Conservation (phyloP, 2,113 vertebrate species). For the Poecilia latipinna region DNA sequence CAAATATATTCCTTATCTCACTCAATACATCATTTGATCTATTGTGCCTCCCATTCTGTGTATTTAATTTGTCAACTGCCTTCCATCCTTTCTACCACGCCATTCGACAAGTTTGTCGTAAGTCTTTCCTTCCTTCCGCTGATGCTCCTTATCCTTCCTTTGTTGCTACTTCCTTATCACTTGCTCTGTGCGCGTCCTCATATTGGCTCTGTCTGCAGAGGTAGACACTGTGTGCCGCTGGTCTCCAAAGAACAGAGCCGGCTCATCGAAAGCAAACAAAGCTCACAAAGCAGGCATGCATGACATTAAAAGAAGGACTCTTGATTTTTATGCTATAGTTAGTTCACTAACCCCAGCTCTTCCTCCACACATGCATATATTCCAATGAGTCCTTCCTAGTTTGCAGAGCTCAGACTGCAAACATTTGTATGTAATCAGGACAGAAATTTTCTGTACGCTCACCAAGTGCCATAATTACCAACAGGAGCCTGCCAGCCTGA, state of each 20-base stretch:
- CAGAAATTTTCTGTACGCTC: constrained; percentile 64
- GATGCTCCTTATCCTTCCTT: constrained; percentile 26
- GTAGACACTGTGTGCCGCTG: constrained; percentile 65
- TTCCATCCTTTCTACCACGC: not conserved
- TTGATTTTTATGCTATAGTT: constrained; percentile 22
- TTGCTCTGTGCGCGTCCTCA: constrained; percentile 37
- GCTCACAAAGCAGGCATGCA: constrained; percentile 57
- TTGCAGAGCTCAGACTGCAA: constrained; percentile 64
- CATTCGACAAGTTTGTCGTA: constrained; percentile 4
- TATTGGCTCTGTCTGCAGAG: constrained; percentile 64
- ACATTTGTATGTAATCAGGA: constrained; percentile 61
- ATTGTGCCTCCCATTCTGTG: not conserved
- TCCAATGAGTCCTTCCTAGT: constrained; percentile 59
- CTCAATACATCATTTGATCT: constrained; percentile 30
- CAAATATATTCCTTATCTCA: constrained; percentile 29
- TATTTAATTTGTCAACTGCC: constrained; percentile 32
- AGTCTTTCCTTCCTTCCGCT: constrained; percentile 8
- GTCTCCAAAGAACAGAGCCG: constrained; percentile 63
- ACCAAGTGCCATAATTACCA: constrained; percentile 57
- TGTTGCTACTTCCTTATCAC: constrained; percentile 23
- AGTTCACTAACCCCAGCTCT: not conserved
- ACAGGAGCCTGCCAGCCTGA: constrained; percentile 26
- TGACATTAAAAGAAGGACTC: constrained; percentile 57
- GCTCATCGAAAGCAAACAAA: constrained; percentile 72
- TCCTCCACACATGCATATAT: constrained; percentile 50